These are phyloP conservation scores for Monochamus saltuarius DNA, from an alignment of 1,140 invertebrate species.

Conservation along the genomic window DNA sequence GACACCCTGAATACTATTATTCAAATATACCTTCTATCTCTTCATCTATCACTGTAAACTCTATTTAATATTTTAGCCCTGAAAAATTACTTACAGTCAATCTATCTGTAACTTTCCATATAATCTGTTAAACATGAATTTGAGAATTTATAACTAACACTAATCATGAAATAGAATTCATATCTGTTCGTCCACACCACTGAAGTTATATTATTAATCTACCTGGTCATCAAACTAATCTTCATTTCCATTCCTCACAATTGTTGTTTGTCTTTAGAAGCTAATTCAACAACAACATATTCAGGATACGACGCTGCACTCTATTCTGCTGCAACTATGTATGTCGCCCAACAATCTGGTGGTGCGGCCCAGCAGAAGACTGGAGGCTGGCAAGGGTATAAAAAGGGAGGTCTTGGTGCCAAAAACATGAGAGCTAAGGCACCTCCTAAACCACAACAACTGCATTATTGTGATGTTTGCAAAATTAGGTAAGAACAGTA, in stretches of 20 bases:
- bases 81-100: too few species aligned
- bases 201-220: too few species aligned
- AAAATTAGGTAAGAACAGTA: conserved; percentile 78
- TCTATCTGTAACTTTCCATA: not conserved
- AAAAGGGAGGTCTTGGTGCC: conserved; percentile 66
- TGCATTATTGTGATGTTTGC: conserved; percentile 95
- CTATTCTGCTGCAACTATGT: conserved; percentile 90
- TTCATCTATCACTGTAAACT: too few species aligned
- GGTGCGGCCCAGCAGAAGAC: conserved; percentile 52
- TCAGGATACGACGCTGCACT: conserved; percentile 88
- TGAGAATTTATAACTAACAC: too few species aligned
- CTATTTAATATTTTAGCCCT: too few species aligned
- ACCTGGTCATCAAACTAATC: not conserved
- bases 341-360: conserved; percentile 74
- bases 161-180: too few species aligned
- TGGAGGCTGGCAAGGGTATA: conserved; percentile 71
- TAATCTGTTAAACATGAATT: too few species aligned
- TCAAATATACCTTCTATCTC: too few species aligned
- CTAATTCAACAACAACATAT: conserved; percentile 67
- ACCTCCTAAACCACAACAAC: conserved; percentile 84
- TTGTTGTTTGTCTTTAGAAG: conserved; percentile 39
- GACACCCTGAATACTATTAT: too few species aligned
- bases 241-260: conserved; percentile 9
- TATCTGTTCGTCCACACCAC: too few species aligned
- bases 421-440: conserved; percentile 72